Evolutionary conservation across 2,113 vertebrate species (phyloP).

Genomic region (Malurus cyaneus): DNA sequence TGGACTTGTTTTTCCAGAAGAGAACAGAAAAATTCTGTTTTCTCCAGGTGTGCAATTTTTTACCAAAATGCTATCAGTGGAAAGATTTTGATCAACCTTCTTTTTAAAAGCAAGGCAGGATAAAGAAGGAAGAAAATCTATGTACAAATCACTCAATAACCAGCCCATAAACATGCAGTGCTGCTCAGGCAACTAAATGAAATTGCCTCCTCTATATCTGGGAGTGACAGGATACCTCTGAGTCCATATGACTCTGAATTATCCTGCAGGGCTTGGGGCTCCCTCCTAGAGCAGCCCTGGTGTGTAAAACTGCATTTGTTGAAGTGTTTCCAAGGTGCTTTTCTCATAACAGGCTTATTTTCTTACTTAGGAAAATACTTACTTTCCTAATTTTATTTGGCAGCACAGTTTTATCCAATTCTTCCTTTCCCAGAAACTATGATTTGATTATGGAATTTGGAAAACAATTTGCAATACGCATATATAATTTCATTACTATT

Average conservation of each 20-base stretch:
- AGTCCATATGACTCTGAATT: neutral
- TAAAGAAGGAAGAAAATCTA: neutral
- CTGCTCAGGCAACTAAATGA: neutral
- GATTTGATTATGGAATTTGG: neutral
- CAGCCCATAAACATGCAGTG: neutral
- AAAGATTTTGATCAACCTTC: neutral
- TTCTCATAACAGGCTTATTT: neutral
- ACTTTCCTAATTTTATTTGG: neutral
- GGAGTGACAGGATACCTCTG: neutral
- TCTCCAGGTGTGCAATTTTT: neutral
- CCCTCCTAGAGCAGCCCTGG: neutral
- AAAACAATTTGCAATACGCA: neutral
- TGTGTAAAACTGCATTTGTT: neutral
- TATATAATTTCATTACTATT: neutral
- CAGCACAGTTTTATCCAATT: neutral
- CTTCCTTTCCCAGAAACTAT: neutral
- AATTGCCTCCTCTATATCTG: neutral
- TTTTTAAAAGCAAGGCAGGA: neutral
- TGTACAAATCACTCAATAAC: neutral
- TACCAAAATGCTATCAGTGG: accelerated
- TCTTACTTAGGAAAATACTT: neutral
- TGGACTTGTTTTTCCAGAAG: neutral
- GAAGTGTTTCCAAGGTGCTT: neutral
- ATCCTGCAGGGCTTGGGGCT: neutral
- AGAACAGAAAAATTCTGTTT: neutral